Percentiles rank a stretch among this genome's conserved stretches.
Conservation (phyloP, 2,113 vertebrate genomes). For the Chitala chitala region DNA sequence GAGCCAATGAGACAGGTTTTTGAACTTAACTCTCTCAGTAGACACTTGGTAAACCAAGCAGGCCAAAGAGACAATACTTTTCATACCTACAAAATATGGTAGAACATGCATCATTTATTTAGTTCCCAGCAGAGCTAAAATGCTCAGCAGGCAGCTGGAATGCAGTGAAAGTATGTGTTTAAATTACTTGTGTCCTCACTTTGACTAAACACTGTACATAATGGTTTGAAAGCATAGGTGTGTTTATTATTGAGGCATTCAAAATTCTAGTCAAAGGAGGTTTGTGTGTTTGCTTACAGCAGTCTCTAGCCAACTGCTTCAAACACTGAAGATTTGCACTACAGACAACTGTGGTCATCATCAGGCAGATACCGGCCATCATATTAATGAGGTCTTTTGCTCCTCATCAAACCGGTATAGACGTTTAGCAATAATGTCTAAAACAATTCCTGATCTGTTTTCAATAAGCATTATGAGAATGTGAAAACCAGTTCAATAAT, state of each 20-base stretch:
- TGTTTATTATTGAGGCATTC: constrained; percentile 8
- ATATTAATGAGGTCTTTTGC: constrained; percentile 14
- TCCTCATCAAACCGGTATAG: too few relatives aligned
- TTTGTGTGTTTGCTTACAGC: neutral
- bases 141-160: neutral
- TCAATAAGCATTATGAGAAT: constrained; percentile 3
- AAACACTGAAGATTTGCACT: constrained; percentile 8
- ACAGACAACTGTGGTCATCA: neutral
- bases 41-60: too few relatives aligned
- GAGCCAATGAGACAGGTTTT: too few relatives aligned
- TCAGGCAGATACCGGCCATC: neutral
- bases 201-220: constrained; percentile 1
- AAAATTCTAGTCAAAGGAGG: constrained; percentile 10
- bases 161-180: neutral
- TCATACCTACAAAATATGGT: too few relatives aligned
- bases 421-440: too few relatives aligned
- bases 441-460: constrained; percentile 8
- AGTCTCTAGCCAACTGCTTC: neutral
- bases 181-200: neutral
- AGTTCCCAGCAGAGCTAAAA: neutral
- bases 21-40: too few relatives aligned
- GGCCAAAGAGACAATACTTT: too few relatives aligned
- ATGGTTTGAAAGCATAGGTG: neutral
- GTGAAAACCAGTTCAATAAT: neutral
- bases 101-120: neutral